These are phyloP conservation scores for Agrochola macilenta DNA, from an alignment of 2,888 invertebrate species.

Conservation along the genomic window DNA sequence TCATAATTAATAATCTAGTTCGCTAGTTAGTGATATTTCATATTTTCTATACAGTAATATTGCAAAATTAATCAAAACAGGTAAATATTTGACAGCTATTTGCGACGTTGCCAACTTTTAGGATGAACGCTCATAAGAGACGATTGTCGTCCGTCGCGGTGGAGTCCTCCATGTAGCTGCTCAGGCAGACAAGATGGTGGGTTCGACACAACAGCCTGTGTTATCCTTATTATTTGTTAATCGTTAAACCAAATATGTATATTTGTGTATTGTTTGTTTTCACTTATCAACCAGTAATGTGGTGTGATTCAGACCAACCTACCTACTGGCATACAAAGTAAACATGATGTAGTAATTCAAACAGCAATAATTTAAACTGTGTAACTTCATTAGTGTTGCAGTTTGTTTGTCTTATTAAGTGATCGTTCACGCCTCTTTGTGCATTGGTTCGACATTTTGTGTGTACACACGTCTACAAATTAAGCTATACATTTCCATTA, in stretches of 20 bases:
- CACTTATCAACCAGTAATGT: background rate
- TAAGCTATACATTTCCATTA: too few species aligned
- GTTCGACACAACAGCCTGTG: background rate
- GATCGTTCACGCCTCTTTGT: conserved; percentile 36
- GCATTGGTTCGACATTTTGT: conserved; percentile 26
- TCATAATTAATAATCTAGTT: too few species aligned
- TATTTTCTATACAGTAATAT: too few species aligned
- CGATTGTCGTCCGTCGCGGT: background rate
- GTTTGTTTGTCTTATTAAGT: conserved; percentile 24
- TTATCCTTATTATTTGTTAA: background rate
- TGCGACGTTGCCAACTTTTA: too few species aligned
- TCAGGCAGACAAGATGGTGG: background rate
- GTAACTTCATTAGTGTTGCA: conserved; percentile 34
- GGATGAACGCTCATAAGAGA: background rate
- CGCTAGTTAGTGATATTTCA: too few species aligned
- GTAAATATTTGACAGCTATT: too few species aligned
- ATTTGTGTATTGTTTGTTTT: background rate
- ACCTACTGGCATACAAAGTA: background rate
- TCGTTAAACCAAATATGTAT: background rate
- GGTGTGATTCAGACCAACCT: background rate
- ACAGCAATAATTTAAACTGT: conserved; percentile 10
- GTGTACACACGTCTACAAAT: too few species aligned
- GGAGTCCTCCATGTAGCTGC: background rate
- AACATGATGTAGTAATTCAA: background rate
- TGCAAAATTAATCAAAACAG: too few species aligned